Evolutionary conservation across 2,888 invertebrate species (phyloP), one percentile per base, ranked within the genome.

Genomic region (Cryptus armator): DNA sequence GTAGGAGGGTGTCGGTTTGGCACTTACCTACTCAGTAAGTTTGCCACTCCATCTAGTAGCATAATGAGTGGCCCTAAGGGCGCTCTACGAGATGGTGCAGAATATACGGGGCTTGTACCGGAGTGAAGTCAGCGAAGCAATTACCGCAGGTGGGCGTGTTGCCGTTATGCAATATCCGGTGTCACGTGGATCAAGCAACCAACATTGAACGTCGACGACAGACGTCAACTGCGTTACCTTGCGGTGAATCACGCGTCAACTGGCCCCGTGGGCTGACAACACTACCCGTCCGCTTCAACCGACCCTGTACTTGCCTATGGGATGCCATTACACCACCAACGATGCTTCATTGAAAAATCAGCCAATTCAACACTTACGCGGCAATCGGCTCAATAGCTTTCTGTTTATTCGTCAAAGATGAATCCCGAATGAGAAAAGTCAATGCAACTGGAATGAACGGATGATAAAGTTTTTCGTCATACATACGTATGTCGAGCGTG

Each of bases 241-340:
- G 87, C 70, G 87, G 87, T 78, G 80, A 83, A 83, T 78, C 83
- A 66, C 81, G 78, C 80, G 87, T 86, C 85, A 85, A 83, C 83
- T 86, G 86, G 86, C 85, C 81, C 46, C 67, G 66, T 76, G 71
- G 81, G 82, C 32, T 76, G 59, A 37, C 56, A 43, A 9, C 71
- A 16, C 19, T 37, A 37, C 71, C 43, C 37, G 37, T 14, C 32
- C 12, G 24, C 7, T 19, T 37, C 37, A 9, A 37, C 37, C 37
- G 9, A 16, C 32, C 71, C 12, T 29, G 12, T 29, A 12, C 59
- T 24, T 24, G 10, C 12, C 5, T 14, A 14, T 3, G 12, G 9
- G 14, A 14, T 59, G 32, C 14, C 14, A 59, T 59, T 32, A 59
- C 10, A 29, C 29, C 14, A 29, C 14, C 59, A 32, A 6, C 12